These are phyloP conservation scores for Acheta domesticus DNA, from an alignment of 2,888 invertebrate species.

Conservation along the genomic window DNA sequence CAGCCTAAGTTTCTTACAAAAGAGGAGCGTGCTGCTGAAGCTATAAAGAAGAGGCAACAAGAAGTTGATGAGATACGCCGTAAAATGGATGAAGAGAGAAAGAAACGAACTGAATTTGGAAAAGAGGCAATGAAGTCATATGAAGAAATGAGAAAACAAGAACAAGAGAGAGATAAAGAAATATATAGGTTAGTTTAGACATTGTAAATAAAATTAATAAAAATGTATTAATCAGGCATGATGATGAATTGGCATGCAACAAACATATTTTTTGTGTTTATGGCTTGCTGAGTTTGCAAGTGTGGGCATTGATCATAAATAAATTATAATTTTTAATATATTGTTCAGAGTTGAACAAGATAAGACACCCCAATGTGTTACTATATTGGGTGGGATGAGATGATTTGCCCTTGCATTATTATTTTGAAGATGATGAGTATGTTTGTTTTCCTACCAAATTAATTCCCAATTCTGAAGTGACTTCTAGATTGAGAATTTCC, in stretches of 20 bases:
- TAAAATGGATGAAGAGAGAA: constrained; percentile 64
- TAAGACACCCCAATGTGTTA: too few species aligned
- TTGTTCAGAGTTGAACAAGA: too few species aligned
- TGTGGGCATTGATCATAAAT: too few species aligned
- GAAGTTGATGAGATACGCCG: constrained; percentile 80
- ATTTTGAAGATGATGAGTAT: too few species aligned
- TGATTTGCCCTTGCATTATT: too few species aligned
- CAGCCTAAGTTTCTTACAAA: constrained; percentile 93
- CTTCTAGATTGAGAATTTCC: too few species aligned
- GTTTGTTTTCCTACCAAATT: too few species aligned
- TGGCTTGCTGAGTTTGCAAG: not conserved
- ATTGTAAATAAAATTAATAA: not conserved
- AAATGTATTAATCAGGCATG: too few species aligned
- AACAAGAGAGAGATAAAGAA: constrained; percentile 41
- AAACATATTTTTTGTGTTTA: not conserved
- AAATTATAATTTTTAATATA: too few species aligned
- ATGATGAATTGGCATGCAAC: not conserved
- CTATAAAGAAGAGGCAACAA: constrained; percentile 82
- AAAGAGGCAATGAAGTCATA: constrained; percentile 40
- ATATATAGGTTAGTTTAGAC: constrained; percentile 32
- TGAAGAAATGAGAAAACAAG: constrained; percentile 38
- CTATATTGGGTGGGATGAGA: too few species aligned
- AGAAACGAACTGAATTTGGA: constrained; percentile 57
- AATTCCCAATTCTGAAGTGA: too few species aligned
- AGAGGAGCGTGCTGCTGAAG: constrained; percentile 88